Evolutionary conservation across 2,888 invertebrate species (phyloP).

Genomic region (Drosophila paracracens): DNA sequence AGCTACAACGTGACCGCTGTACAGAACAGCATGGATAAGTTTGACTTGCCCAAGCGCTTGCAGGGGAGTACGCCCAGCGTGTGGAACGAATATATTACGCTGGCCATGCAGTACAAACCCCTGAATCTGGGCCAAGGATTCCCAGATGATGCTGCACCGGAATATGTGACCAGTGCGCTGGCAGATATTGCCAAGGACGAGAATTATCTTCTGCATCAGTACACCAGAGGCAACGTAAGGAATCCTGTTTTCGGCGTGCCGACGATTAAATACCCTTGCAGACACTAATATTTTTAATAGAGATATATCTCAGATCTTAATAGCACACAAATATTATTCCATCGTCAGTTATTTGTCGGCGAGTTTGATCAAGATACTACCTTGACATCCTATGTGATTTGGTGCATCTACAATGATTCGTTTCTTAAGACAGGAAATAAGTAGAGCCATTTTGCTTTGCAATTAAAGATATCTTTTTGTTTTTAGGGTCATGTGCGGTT

Average conservation of each 20-base stretch:
- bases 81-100: conserved; percentile 94
- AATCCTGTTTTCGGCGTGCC: background rate
- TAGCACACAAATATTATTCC: background rate
- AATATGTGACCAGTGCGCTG: conserved; percentile 92
- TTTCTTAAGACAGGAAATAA: background rate
- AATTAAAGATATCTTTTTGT: background rate
- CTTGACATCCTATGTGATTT: background rate
- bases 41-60: conserved; percentile 83
- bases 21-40: conserved; percentile 80
- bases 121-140: conserved; percentile 98
- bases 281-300: background rate
- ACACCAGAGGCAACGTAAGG: conserved; percentile 97
- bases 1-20: conserved; percentile 5
- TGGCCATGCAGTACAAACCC: conserved; percentile 93
- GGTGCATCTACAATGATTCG: background rate
- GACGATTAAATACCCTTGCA: background rate
- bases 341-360: background rate
- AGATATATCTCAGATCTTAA: background rate
- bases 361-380: background rate
- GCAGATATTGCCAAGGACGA: conserved; percentile 88
- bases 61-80: conserved; percentile 84
- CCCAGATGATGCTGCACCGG: conserved; percentile 95
- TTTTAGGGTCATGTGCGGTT: conserved; percentile 95
- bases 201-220: conserved; percentile 94
- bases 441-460: background rate